phyloP scores from a whole-genome alignment of 2,113 vertebrate genomes.

The Thamnophis sirtalis region DNA sequence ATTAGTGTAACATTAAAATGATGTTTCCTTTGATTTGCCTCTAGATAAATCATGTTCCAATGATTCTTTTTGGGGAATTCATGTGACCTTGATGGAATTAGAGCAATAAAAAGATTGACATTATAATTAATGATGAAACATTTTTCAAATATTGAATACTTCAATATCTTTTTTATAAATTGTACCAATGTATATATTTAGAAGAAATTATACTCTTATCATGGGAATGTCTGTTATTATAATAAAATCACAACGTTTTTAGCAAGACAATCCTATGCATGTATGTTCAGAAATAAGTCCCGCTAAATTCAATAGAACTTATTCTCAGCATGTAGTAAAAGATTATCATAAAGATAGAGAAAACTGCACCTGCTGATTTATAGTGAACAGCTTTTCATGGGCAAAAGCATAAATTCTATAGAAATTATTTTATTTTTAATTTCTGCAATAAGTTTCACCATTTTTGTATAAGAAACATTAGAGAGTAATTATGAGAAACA shows the following conservation, averaged over 20 bases:
- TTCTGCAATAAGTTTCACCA: not conserved
- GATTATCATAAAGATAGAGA: not conserved
- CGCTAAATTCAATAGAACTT: not conserved
- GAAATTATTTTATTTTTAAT: not conserved
- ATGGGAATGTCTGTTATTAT: not conserved
- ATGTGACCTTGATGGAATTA: slow-evolving; percentile 1
- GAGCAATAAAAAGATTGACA: not conserved
- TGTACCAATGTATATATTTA: not conserved
- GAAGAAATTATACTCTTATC: not conserved
- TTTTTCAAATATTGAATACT: not conserved
- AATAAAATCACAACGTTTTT: not conserved
- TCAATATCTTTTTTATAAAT: not conserved
- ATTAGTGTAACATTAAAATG: slow-evolving; percentile 36
- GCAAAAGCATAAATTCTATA: not conserved
- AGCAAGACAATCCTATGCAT: not conserved
- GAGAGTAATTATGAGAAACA: not conserved
- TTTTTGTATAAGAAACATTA: not conserved
- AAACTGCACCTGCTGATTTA: not conserved
- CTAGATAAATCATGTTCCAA: slow-evolving; percentile 42
- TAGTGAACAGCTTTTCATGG: not conserved
- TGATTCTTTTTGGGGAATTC: slow-evolving; percentile 2
- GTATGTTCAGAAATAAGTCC: not conserved
- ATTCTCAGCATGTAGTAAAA: not conserved
- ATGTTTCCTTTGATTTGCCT: slow-evolving; percentile 32
- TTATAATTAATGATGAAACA: not conserved